Evolutionary conservation across 2,797 vertebrate genomes (phyloP).

Genomic region (Poecilia velifera): DNA sequence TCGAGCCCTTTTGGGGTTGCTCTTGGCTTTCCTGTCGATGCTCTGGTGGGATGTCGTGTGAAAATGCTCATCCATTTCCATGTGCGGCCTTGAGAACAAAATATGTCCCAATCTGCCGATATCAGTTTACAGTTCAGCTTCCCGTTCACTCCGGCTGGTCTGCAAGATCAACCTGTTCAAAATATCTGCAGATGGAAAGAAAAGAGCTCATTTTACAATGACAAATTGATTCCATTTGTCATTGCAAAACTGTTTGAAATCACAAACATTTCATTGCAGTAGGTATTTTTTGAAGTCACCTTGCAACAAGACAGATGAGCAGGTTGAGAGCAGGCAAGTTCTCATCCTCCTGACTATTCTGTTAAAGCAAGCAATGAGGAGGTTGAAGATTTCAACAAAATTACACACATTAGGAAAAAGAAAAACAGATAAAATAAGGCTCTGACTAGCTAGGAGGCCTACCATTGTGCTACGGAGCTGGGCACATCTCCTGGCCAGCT

Average conservation of each 20-base stretch:
- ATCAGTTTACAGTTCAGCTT: background rate
- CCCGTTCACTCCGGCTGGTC: slow-evolving; percentile 57
- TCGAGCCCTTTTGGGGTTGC: background rate
- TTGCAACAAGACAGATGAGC: slow-evolving; percentile 96
- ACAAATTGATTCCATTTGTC: background rate
- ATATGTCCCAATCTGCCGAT: background rate
- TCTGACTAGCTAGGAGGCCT: background rate
- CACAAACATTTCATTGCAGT: background rate
- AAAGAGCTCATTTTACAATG: background rate
- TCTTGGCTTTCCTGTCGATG: background rate
- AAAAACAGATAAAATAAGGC: background rate
- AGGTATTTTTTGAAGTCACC: slow-evolving; percentile 65
- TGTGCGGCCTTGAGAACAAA: background rate
- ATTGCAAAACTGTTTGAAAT: background rate
- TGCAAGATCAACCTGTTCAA: slow-evolving; percentile 79
- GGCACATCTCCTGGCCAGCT: slow-evolving; percentile 93
- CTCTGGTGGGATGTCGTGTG: background rate
- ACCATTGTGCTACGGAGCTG: slow-evolving; percentile 85
- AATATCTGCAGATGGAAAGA: slow-evolving; percentile 62
- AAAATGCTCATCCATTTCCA: background rate
- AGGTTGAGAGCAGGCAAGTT: slow-evolving; percentile 92
- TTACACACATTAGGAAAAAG: background rate
- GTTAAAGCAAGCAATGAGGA: slow-evolving; percentile 14
- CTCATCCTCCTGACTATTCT: slow-evolving; percentile 91
- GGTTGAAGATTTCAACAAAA: background rate